Evolutionary conservation across 2,888 invertebrate genomes (phyloP).

Genomic region (Caenorhabditis zanzibari): DNA sequence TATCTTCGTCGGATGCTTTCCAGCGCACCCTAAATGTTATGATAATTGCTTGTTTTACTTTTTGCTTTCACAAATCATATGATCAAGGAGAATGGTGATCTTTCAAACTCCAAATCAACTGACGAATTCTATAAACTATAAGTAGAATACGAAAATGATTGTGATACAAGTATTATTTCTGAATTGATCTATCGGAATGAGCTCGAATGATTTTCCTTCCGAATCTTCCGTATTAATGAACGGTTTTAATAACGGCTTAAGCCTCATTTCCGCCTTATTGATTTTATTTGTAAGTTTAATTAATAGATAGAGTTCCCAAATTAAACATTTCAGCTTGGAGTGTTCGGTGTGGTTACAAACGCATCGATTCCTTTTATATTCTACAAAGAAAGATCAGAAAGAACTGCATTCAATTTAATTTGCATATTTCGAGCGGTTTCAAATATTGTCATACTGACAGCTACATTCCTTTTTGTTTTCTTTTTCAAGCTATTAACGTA

Average conservation of each 20-base stretch:
- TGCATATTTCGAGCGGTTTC: slow-evolving; percentile 38
- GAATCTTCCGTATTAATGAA: background rate
- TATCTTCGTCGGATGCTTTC: no score
- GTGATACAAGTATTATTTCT: background rate
- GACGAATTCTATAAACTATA: slow-evolving; percentile 19
- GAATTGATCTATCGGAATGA: slow-evolving; percentile 1
- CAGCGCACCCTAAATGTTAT: no score
- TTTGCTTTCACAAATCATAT: background rate
- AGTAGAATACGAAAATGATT: background rate
- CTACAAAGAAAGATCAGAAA: slow-evolving; percentile 20
- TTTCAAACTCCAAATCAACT: background rate
- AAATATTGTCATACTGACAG: slow-evolving; percentile 11
- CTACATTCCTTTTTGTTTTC: slow-evolving; percentile 22
- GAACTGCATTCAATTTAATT: slow-evolving; percentile 48
- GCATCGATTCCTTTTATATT: slow-evolving; percentile 23
- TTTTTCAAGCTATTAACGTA: slow-evolving; percentile 11
- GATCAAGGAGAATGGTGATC: background rate
- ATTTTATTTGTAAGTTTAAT: slow-evolving; percentile 21
- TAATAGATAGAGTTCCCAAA: background rate
- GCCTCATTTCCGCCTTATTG: slow-evolving; percentile 5
- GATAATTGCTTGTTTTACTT: background rate
- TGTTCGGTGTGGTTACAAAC: slow-evolving; percentile 27
- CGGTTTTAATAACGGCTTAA: background rate
- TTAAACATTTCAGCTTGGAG: slow-evolving; percentile 6
- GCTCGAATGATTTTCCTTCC: background rate